Evolutionary conservation across 2,113 vertebrate species (phyloP).

Genomic region (Thunnus maccoyii): DNA sequence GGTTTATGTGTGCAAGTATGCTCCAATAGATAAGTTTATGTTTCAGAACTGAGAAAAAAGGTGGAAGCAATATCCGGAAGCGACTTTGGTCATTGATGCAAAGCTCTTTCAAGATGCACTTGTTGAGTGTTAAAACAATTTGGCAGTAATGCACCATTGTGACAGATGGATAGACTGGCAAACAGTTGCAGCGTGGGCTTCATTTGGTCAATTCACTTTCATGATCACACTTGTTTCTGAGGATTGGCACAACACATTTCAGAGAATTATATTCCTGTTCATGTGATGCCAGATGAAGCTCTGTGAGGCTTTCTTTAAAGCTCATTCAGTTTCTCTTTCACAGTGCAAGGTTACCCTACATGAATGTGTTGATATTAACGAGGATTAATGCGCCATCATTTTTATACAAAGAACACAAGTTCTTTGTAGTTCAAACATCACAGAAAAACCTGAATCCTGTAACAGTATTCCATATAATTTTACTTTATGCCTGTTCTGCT

Average conservation of each 20-base stretch:
- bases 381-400: background rate
- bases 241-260: constrained; percentile 9
- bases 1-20: background rate
- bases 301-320: background rate
- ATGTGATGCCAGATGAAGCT: constrained; percentile 12
- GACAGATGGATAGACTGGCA: constrained; percentile 23
- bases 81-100: constrained; percentile 16
- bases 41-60: constrained; percentile 13
- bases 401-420: background rate
- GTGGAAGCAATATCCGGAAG: background rate
- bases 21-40: background rate
- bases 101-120: constrained; percentile 22
- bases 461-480: background rate
- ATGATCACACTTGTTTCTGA: constrained; percentile 31
- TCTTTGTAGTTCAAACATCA: background rate
- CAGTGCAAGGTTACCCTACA: background rate
- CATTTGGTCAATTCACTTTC: constrained; percentile 18
- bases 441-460: background rate
- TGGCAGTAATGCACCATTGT: constrained; percentile 7
- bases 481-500: background rate
- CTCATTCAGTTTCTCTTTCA: constrained; percentile 12
- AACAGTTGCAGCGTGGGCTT: constrained; percentile 38
- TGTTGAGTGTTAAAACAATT: constrained; percentile 19
- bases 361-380: constrained; percentile 12
- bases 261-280: constrained; percentile 12